phyloP scores from a whole-genome alignment of 2,797 vertebrate genomes.

The Acanthurus leucopareius region DNA sequence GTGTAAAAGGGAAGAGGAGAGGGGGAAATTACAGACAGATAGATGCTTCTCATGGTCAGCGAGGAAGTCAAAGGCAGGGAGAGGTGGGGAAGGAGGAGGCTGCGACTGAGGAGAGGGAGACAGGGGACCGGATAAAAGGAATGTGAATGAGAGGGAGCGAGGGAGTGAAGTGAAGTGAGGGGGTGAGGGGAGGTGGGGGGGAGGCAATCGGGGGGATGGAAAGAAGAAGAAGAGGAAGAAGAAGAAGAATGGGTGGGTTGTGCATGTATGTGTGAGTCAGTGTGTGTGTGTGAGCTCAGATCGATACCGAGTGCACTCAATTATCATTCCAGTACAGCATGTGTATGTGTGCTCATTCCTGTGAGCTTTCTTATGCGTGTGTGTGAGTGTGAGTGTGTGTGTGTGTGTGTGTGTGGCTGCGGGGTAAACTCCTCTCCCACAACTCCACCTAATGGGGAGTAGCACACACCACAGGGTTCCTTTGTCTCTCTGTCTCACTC shows the following conservation, averaged over 20 bases:
- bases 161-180: conserved; percentile 21
- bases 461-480: conserved; percentile 64
- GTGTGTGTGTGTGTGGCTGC: conserved; percentile 62
- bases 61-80: conserved; percentile 51
- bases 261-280: conserved; percentile 22
- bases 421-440: conserved; percentile 70
- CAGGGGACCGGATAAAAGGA: conserved; percentile 49
- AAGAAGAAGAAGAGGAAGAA: not conserved
- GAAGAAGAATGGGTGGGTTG: conserved; percentile 61
- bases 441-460: conserved; percentile 74
- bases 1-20: conserved; percentile 11
- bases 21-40: conserved; percentile 54
- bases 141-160: conserved; percentile 43
- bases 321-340: conserved; percentile 78
- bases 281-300: conserved; percentile 52
- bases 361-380: conserved; percentile 20
- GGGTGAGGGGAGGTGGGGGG: not conserved
- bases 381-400: not conserved
- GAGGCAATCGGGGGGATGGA: conserved; percentile 53
- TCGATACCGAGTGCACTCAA: conserved; percentile 80
- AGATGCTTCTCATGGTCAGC: conserved; percentile 71
- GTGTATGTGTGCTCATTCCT: conserved; percentile 49
- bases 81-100: conserved; percentile 22
- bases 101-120: conserved; percentile 51
- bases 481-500: conserved; percentile 56